phyloP scores from a whole-genome alignment of 2,113 vertebrate genomes.

The Pygoscelis adeliae region DNA sequence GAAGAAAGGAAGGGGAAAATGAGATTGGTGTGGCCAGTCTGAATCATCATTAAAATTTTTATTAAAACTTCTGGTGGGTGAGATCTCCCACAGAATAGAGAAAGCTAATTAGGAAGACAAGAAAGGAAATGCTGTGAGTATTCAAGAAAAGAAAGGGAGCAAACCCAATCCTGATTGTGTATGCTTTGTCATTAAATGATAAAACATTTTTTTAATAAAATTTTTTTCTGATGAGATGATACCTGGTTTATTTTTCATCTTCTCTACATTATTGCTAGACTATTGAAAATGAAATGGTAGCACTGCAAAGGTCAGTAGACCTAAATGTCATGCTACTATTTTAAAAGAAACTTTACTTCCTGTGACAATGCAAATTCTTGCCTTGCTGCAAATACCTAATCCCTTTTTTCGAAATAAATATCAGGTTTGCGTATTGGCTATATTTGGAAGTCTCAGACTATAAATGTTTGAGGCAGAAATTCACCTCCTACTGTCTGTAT shows the following conservation, averaged over 20 bases:
- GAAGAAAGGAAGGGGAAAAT: neutral
- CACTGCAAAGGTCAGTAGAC: neutral
- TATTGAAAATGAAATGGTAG: neutral
- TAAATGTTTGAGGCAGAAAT: neutral
- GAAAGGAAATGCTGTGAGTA: neutral
- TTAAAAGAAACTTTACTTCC: neutral
- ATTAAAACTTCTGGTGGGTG: neutral
- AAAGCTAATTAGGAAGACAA: neutral
- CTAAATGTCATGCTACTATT: constrained; percentile 12
- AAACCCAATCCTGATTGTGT: neutral
- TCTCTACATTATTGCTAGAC: neutral
- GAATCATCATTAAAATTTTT: neutral
- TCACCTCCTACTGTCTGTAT: neutral
- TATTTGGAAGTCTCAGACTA: neutral
- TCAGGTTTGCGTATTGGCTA: neutral
- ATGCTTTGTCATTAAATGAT: neutral
- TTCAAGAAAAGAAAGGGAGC: neutral
- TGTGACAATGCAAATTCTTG: neutral
- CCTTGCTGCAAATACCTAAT: neutral
- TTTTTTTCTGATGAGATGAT: neutral
- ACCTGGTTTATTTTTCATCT: neutral
- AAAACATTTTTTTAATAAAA: neutral
- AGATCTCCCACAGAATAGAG: neutral
- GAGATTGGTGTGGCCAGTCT: neutral
- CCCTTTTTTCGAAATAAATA: neutral